These are phyloP conservation scores for Microcebus murinus DNA, from an alignment of 2,113 vertebrate species.

Conservation along the genomic window DNA sequence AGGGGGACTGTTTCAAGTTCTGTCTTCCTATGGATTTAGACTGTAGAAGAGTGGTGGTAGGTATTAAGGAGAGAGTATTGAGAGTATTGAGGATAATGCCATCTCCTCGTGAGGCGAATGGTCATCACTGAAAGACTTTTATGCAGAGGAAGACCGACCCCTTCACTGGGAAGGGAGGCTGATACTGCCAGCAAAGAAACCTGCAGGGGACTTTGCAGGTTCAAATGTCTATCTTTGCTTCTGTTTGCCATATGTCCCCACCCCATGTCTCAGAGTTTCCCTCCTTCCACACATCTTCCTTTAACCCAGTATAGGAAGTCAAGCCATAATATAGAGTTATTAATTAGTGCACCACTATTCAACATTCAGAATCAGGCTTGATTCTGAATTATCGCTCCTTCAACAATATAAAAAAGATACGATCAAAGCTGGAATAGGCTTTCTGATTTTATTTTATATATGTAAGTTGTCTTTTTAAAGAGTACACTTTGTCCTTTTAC, in stretches of 20 bases:
- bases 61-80: accelerated
- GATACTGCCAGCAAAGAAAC: not conserved
- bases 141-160: not conserved
- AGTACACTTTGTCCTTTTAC: not conserved
- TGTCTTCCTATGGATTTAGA: not conserved
- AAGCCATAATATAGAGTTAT: not conserved
- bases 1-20: not conserved
- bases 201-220: not conserved
- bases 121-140: not conserved
- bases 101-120: not conserved
- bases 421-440: not conserved
- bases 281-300: not conserved
- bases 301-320: not conserved
- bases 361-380: not conserved
- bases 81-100: not conserved
- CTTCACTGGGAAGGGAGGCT: not conserved
- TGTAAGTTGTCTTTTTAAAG: not conserved
- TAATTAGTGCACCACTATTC: not conserved
- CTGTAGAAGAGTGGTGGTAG: not conserved
- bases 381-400: not conserved
- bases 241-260: not conserved
- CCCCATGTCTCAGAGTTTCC: not conserved
- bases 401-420: not conserved
- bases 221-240: not conserved
- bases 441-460: not conserved